These are phyloP conservation scores for Nyctereutes procyonoides DNA, from an alignment of 2,113 vertebrate species.

Conservation along the genomic window DNA sequence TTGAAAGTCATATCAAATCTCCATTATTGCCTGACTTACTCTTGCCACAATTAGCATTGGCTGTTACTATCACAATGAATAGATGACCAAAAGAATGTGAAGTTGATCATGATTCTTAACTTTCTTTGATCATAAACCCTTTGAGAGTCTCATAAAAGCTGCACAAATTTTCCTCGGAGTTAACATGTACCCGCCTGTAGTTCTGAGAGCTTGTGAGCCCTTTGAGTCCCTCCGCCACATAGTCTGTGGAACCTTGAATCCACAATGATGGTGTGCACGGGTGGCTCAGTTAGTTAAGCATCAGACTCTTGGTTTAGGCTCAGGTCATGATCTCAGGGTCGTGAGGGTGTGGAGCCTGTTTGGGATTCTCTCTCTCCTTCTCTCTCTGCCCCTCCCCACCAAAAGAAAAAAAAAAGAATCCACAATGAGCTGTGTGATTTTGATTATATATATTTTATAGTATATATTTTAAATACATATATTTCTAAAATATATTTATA, in stretches of 20 bases:
- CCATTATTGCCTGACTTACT: background rate
- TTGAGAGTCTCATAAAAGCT: background rate
- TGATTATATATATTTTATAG: background rate
- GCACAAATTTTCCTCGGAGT: background rate
- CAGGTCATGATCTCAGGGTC: background rate
- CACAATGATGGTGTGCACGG: background rate
- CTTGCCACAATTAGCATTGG: background rate
- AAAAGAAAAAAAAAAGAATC: background rate
- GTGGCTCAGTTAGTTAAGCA: rapidly evolving
- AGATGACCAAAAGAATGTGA: background rate
- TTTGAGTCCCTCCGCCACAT: background rate
- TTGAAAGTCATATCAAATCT: background rate
- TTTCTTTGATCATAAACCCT: background rate
- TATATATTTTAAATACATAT: background rate
- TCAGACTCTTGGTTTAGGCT: background rate
- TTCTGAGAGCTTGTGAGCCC: background rate
- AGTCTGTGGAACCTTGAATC: background rate
- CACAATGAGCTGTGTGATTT: background rate
- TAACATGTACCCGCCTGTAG: background rate
- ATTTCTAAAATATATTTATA: background rate
- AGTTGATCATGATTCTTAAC: background rate
- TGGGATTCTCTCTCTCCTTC: background rate
- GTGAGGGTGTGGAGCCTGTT: background rate
- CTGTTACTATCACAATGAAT: background rate
- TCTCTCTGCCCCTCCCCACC: background rate